Conservation (phyloP, 2,888 invertebrate genomes). For the Lasiommata megera region DNA sequence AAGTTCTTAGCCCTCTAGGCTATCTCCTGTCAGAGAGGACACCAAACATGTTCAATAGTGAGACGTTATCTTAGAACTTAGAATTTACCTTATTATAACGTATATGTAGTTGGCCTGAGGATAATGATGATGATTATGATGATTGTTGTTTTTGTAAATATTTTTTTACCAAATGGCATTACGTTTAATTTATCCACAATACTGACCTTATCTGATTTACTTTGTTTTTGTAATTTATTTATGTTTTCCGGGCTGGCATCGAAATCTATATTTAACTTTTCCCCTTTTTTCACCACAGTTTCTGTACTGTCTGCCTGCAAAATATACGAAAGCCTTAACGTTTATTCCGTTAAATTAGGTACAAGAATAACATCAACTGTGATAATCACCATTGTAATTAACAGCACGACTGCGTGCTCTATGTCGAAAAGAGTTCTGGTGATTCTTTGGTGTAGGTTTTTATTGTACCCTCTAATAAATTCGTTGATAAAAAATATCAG, state of each 20-base stretch:
- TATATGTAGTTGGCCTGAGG: too few species aligned
- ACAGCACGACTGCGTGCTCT: slow-evolving; percentile 17
- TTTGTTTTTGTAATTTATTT: not conserved
- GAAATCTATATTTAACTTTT: slow-evolving; percentile 27
- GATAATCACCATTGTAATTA: slow-evolving; percentile 8
- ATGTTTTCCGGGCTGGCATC: slow-evolving; percentile 26
- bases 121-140: too few species aligned
- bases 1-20: too few species aligned
- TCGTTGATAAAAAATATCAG: slow-evolving; percentile 14
- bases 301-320: slow-evolving; percentile 21
- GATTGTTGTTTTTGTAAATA: too few species aligned
- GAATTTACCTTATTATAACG: too few species aligned
- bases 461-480: slow-evolving; percentile 23
- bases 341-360: too few species aligned
- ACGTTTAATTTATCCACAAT: not conserved
- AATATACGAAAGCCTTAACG: not conserved
- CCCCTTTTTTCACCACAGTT: slow-evolving; percentile 23
- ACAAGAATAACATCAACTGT: not conserved
- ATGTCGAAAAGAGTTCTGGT: slow-evolving; percentile 15
- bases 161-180: too few species aligned
- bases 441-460: slow-evolving; percentile 41
- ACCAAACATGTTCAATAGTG: too few species aligned
- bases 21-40: too few species aligned
- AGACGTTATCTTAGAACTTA: too few species aligned
- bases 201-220: slow-evolving; percentile 1